These are phyloP conservation scores for Cynopterus sphinx DNA, from an alignment of 2,797 vertebrate species.

Conservation along the genomic window DNA sequence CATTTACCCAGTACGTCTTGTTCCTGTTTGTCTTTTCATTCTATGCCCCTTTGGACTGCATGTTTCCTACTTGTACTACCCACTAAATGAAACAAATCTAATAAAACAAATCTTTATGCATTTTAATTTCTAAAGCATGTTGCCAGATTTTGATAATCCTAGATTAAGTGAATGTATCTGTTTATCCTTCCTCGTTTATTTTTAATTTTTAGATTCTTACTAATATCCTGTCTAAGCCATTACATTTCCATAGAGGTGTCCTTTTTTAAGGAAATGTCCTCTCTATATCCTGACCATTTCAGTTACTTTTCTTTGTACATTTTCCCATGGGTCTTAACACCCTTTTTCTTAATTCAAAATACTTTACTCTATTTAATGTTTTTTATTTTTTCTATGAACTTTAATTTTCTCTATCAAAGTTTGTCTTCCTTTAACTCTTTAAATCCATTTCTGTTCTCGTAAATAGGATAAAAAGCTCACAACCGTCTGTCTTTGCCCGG, in stretches of 20 bases:
- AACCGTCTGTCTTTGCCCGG: neutral
- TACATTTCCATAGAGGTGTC: neutral
- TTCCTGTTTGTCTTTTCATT: neutral
- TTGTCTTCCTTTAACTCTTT: conserved; percentile 1
- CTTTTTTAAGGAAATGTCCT: neutral
- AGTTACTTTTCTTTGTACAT: neutral
- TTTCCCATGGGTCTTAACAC: neutral
- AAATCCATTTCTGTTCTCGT: neutral
- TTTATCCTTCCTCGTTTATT: neutral
- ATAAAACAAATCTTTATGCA: neutral
- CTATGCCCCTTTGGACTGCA: neutral
- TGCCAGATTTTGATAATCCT: neutral
- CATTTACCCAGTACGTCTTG: neutral
- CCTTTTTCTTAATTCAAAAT: conserved; percentile 19
- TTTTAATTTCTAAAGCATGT: neutral
- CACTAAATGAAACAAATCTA: neutral
- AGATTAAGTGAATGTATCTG: neutral
- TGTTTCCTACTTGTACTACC: neutral
- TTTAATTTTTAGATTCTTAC: neutral
- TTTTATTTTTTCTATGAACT: neutral
- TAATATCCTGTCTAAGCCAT: neutral
- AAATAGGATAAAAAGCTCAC: neutral
- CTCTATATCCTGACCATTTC: neutral
- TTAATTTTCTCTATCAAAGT: conserved; percentile 12
- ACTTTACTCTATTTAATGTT: neutral